phyloP scores from a whole-genome alignment of 2,888 invertebrate species.

The Gymnocheta viridis region DNA sequence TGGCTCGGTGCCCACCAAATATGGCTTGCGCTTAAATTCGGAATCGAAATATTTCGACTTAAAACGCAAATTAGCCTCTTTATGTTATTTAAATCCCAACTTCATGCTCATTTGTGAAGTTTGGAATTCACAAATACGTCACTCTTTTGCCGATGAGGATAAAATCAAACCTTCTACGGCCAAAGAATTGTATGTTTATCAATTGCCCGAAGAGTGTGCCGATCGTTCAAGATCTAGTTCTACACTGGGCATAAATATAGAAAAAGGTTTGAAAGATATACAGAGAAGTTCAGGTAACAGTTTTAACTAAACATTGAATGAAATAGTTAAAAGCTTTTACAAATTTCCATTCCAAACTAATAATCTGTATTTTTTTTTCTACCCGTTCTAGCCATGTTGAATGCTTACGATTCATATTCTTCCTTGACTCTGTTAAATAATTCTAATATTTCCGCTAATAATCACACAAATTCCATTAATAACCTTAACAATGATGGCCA shows the following conservation, averaged over 20 bases:
- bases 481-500: constrained; percentile 38
- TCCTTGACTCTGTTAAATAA: constrained; percentile 75
- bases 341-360: background rate
- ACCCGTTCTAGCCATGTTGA: constrained; percentile 72
- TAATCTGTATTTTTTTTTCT: background rate
- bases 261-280: constrained; percentile 82
- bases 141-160: constrained; percentile 83
- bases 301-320: background rate
- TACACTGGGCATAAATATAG: constrained; percentile 79
- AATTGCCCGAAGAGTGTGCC: constrained; percentile 84
- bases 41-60: constrained; percentile 91
- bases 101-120: constrained; percentile 89
- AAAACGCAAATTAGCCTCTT: constrained; percentile 86
- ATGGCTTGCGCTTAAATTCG: constrained; percentile 91
- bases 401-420: constrained; percentile 75
- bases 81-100: constrained; percentile 85
- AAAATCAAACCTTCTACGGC: constrained; percentile 83
- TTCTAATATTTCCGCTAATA: constrained; percentile 44
- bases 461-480: constrained; percentile 44
- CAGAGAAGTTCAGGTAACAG: constrained; percentile 80
- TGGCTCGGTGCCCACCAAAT: constrained; percentile 92
- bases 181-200: constrained; percentile 87
- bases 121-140: constrained; percentile 86
- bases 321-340: too few relatives aligned
- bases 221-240: constrained; percentile 80